phyloP scores from a whole-genome alignment of 2,888 invertebrate genomes.

The Odiellus spinosus region DNA sequence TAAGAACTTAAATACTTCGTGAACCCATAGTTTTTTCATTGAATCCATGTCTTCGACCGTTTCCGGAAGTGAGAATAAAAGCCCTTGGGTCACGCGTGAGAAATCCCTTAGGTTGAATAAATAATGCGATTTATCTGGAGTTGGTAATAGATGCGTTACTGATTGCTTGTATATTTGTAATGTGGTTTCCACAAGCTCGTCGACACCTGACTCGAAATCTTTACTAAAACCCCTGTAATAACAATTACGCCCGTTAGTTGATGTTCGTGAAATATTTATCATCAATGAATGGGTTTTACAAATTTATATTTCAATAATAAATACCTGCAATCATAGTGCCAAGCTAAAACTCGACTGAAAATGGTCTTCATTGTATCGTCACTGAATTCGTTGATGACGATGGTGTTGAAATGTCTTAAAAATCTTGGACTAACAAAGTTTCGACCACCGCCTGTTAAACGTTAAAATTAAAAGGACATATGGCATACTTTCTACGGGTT shows the following conservation, averaged over 20 bases:
- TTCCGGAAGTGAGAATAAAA: slow-evolving; percentile 78
- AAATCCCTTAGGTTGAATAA: slow-evolving; percentile 35
- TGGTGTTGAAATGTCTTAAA: slow-evolving; percentile 65
- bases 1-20: too few species aligned
- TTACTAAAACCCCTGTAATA: slow-evolving; percentile 69
- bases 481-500: too few species aligned
- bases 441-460: slow-evolving; percentile 49
- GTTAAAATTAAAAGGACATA: too few species aligned
- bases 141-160: slow-evolving; percentile 31
- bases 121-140: slow-evolving; percentile 34
- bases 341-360: slow-evolving; percentile 74
- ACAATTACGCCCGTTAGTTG: too few species aligned
- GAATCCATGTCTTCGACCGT: slow-evolving; percentile 66
- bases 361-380: slow-evolving; percentile 67
- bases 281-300: neutral
- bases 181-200: slow-evolving; percentile 71
- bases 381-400: slow-evolving; percentile 52
- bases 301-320: slow-evolving; percentile 5
- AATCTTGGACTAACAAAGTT: slow-evolving; percentile 71
- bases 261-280: too few species aligned
- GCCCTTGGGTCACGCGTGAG: slow-evolving; percentile 48
- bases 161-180: slow-evolving; percentile 72
- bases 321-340: slow-evolving; percentile 86
- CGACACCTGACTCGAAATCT: slow-evolving; percentile 82
- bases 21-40: slow-evolving; percentile 85